These are phyloP conservation scores for Physocephala rufipes DNA, from an alignment of 2,888 invertebrate species.

Conservation along the genomic window DNA sequence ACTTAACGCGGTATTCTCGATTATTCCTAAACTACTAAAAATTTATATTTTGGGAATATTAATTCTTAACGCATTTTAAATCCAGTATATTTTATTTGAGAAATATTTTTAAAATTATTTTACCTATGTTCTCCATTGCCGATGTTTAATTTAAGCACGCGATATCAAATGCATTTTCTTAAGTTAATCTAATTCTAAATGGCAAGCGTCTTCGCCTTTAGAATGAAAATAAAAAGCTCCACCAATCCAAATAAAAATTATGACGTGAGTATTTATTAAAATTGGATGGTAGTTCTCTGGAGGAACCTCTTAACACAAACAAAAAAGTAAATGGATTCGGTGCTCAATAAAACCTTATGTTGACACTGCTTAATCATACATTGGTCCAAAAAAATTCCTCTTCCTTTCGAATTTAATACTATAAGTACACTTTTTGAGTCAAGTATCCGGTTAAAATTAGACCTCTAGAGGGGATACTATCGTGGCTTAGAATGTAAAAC, in stretches of 20 bases:
- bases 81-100: conserved; percentile 3
- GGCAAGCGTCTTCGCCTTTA: background rate
- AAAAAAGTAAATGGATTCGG: background rate
- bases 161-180: conserved; percentile 45
- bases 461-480: background rate
- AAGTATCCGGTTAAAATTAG: conserved; percentile 9
- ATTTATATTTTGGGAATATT: conserved; percentile 14
- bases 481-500: too few species aligned
- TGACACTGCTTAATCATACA: conserved; percentile 34
- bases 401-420: conserved; percentile 53
- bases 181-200: conserved; percentile 26
- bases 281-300: too few species aligned
- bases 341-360: conserved; percentile 33
- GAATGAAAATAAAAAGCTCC: conserved; percentile 12
- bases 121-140: conserved; percentile 41
- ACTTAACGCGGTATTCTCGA: background rate
- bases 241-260: conserved; percentile 22
- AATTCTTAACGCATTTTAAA: background rate
- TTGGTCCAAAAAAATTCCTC: conserved; percentile 19
- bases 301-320: too few species aligned
- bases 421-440: conserved; percentile 59
- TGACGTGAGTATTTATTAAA: too few species aligned
- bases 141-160: conserved; percentile 32
- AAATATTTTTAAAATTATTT: conserved; percentile 36
- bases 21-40: background rate